Evolutionary conservation across 2,113 vertebrate species (phyloP).

Genomic region (Scytalopus superciliaris): DNA sequence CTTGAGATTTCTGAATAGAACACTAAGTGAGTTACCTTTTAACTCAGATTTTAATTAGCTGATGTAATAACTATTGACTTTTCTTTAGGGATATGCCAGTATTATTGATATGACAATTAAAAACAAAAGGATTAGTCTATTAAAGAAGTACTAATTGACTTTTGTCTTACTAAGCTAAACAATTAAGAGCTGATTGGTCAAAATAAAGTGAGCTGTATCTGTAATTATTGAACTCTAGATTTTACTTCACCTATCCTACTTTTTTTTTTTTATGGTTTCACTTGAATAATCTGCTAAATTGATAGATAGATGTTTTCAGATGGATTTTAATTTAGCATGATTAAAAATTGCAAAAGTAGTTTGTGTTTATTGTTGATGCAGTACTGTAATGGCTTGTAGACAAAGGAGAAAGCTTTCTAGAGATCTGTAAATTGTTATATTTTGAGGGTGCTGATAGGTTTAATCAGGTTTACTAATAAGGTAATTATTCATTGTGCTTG

Average conservation of each 20-base stretch:
- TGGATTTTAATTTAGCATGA: slow-evolving; percentile 11
- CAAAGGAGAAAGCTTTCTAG: neutral
- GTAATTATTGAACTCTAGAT: slow-evolving; percentile 50
- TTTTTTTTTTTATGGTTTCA: neutral
- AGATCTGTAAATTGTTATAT: neutral
- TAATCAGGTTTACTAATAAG: neutral
- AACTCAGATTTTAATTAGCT: slow-evolving; percentile 71
- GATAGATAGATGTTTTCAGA: neutral
- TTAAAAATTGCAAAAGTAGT: neutral
- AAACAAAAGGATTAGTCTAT: slow-evolving; percentile 66
- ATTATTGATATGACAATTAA: slow-evolving; percentile 76
- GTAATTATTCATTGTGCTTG: neutral
- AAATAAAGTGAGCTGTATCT: slow-evolving; percentile 40
- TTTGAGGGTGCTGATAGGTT: neutral
- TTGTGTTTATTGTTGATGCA: neutral
- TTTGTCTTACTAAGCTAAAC: slow-evolving; percentile 45
- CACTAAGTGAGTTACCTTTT: slow-evolving; percentile 44
- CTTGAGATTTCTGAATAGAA: slow-evolving; percentile 45
- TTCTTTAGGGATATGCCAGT: slow-evolving; percentile 45
- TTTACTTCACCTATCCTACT: neutral
- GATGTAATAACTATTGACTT: slow-evolving; percentile 68
- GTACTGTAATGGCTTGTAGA: neutral
- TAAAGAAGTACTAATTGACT: slow-evolving; percentile 68
- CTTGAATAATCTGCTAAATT: neutral
- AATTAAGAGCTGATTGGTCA: slow-evolving; percentile 63